Evolutionary conservation across 2,113 vertebrate species (phyloP), one percentile per base, ranked within the genome.

Genomic region (Actenoides hombroni): DNA sequence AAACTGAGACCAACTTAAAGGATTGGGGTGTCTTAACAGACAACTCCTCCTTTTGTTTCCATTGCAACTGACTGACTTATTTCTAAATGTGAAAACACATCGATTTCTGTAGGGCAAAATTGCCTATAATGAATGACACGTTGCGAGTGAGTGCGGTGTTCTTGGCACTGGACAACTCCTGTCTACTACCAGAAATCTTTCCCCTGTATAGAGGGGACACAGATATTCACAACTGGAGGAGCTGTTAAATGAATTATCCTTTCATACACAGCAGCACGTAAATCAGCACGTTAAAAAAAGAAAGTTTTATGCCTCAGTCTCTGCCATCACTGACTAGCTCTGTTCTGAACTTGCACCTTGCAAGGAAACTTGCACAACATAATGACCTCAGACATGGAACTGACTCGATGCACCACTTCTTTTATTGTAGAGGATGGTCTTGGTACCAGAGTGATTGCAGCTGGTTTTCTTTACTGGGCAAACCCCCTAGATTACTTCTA

Each of bases 371-470:
- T 49, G n/a, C 28, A 13, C 63, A 61, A 2, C 4, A 5, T 3
- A 4, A 40, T 8, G 18, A 53, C 24, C 73, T 48, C 3, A 0
- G 35, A 4, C 15, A 6, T 0, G 4, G 46, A 57, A 48, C 40
- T 2, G 23, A 53, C 31, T 18, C 35, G 64, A 49, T 25, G n/a
- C 37, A 53, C 24, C 51, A 28, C 16, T 33, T 49, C 11, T 33
- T 40, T 46, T n/a, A 46, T 12, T 64, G 51, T 0, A 40, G 24
- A 57, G 33, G 35, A 33, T 56, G 46, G 24, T 70, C 73, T 86
- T 29, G 18, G 7, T 31, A 18, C 13, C 51, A 42, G 21, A 4
- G 23, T 26, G 20, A 44, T 6, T 19, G 60, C 31, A 68, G 61
- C 77, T 63, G n/a, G 44, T 94, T 39, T 31, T 87, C 51, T 14